A percentile compares a stretch with the other conserved stretches of the same genome.
Conservation (phyloP, 1,140 invertebrate genomes). For the Brachionus plicatilis region DNA sequence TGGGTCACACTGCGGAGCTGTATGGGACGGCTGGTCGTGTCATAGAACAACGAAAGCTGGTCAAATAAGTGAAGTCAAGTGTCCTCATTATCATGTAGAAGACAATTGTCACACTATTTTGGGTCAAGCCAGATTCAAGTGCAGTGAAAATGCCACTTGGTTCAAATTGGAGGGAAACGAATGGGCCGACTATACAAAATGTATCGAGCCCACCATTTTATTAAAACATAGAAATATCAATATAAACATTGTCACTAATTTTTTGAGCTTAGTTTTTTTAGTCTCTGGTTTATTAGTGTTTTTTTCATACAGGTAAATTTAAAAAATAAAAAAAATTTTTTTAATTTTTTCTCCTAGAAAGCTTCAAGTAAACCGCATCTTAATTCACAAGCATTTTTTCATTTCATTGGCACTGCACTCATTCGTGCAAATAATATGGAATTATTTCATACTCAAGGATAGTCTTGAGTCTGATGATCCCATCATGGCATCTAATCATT, state of each 20-base stretch:
- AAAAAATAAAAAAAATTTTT: not conserved
- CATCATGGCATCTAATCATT: not conserved
- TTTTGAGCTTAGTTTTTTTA: conserved; percentile 21
- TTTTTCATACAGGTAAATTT: conserved; percentile 5
- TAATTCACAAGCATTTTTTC: conserved; percentile 34
- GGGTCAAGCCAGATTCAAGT: not conserved
- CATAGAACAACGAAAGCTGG: not conserved
- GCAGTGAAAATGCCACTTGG: not conserved
- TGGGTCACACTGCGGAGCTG: not conserved
- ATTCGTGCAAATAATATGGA: conserved; percentile 12
- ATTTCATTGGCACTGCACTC: not conserved
- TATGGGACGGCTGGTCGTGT: conserved; percentile 37
- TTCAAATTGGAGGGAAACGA: not conserved
- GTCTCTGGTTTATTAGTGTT: conserved; percentile 12
- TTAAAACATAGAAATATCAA: not conserved
- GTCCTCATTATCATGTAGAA: not conserved
- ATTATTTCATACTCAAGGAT: not conserved
- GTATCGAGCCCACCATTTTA: not conserved
- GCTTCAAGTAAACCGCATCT: conserved; percentile 11
- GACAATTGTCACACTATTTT: conserved; percentile 19
- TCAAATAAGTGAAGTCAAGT: not conserved
- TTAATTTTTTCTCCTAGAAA: not conserved
- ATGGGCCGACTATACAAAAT: conserved; percentile 19
- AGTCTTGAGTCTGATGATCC: not conserved
- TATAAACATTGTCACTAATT: not conserved